Base-by-base conservation (phyloP, 2,888 invertebrate species). In the Heterodera filipjevi region DNA sequence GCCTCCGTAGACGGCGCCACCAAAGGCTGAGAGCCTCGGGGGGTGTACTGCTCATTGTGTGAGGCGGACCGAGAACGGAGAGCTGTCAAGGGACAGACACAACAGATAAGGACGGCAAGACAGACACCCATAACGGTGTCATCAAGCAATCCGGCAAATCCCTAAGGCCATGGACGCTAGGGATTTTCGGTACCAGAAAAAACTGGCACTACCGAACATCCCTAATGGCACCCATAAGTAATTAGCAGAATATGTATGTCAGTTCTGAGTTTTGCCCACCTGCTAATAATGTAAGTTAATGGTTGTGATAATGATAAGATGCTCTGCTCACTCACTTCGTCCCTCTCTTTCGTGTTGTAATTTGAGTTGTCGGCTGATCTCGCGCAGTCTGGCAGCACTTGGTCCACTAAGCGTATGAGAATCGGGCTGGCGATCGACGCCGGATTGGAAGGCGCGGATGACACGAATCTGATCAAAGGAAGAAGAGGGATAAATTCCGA, bases 381-480 rank as follows among this genome's bases (percentile, higher is more conserved):
- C 87, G 46, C 86, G 82, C 64, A 89, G 83, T 59, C 87, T 81
- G 32, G 86, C 84, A 35, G 87, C 86, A 76, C 86, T 86, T 71
- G 87, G 84, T 86, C 92, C 85, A 89, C 92, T 84, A 91, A 89
- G 91, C 90, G 82, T 71, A 14, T 73, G 73, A 22, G 68, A 68
- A 33, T 32, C 35, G 19, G 84, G 84, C 66, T 86, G 84, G 91
- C 95, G 93, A 92, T 96, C 96, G 92, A 97, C 93, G 92, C 97
- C 97, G 93, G 96, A 96, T 92, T 98, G 96, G 93, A 98, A 99
- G 92, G 98, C 98, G 93, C 98, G 98, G 92, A 99, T 97, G 93
- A 98, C 98, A 93, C 98, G 96, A 92, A 98, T 98, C 98, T 98
- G 94, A 92, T 8, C 59, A 59, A 90, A 90, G 44, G 44, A n/a